A percentile compares a stretch with the other conserved stretches of the same genome.
These are phyloP conservation scores for Sinonovacula constricta DNA, from an alignment of 1,140 invertebrate genomes.

Conservation along the genomic window DNA sequence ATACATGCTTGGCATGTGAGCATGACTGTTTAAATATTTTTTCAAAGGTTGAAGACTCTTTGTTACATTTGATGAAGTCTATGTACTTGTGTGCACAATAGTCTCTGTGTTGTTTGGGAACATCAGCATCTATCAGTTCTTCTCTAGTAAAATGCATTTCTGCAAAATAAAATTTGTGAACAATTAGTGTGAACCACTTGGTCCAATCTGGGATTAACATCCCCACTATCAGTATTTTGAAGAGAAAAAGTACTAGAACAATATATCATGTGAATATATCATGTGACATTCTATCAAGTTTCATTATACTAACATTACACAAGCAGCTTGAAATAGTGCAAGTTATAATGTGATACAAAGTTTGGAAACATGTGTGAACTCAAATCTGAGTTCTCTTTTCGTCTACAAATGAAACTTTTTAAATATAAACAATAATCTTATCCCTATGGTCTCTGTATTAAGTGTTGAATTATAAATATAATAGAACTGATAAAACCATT, in stretches of 20 bases:
- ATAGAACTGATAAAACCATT: too few species aligned
- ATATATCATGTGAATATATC: neutral
- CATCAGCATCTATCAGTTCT: conserved; percentile 1
- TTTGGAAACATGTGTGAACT: too few species aligned
- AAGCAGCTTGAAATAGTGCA: neutral
- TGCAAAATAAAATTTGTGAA: conserved; percentile 33
- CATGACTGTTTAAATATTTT: conserved; percentile 13
- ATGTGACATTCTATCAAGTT: neutral
- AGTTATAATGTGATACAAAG: neutral
- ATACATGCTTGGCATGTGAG: neutral
- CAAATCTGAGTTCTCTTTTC: too few species aligned
- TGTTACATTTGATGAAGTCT: conserved; percentile 13
- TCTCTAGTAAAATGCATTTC: conserved; percentile 24
- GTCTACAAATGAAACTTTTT: too few species aligned
- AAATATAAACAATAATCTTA: too few species aligned
- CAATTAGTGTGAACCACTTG: too few species aligned
- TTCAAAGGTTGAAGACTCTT: neutral
- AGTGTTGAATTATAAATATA: too few species aligned
- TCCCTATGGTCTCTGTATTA: too few species aligned
- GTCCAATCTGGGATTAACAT: too few species aligned
- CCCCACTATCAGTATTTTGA: neutral
- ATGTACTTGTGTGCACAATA: conserved; percentile 40
- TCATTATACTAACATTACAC: neutral
- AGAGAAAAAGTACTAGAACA: neutral
- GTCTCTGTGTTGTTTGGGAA: conserved; percentile 21